phyloP scores from a whole-genome alignment of 1,140 invertebrate species.

The Elymnias hypermnestra region DNA sequence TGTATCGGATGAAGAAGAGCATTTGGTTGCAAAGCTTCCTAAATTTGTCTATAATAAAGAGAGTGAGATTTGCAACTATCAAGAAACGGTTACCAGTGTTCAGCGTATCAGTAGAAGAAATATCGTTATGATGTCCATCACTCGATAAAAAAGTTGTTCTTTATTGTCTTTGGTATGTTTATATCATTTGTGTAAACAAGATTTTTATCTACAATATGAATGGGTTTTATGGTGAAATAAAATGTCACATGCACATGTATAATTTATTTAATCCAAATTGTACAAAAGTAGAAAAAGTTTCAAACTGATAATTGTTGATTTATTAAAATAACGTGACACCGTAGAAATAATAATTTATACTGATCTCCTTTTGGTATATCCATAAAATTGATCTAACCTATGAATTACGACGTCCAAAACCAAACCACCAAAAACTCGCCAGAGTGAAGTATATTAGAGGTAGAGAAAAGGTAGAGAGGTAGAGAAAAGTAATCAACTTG shows the following conservation, averaged over 20 bases:
- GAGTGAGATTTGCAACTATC: slow-evolving; percentile 30
- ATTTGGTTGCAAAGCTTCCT: slow-evolving; percentile 39
- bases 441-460: too few relatives aligned
- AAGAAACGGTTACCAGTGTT: slow-evolving; percentile 7
- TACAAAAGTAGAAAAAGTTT: slow-evolving; percentile 9
- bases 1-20: slow-evolving; percentile 23
- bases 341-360: too few relatives aligned
- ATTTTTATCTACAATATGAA: too few relatives aligned
- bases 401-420: too few relatives aligned
- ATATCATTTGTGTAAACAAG: background rate
- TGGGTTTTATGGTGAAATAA: background rate
- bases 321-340: too few relatives aligned
- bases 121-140: slow-evolving; percentile 18
- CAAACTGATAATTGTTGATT: too few relatives aligned
- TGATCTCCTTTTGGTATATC: too few relatives aligned
- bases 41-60: slow-evolving; percentile 41
- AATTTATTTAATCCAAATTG: slow-evolving; percentile 7
- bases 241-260: background rate
- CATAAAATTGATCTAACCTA: too few relatives aligned
- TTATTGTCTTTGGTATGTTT: background rate
- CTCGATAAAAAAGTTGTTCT: slow-evolving; percentile 1
- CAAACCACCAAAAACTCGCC: too few relatives aligned
- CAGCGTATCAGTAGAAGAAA: slow-evolving; percentile 19
- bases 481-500: too few relatives aligned
- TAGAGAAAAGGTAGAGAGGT: too few relatives aligned